Conservation (phyloP, 2,113 vertebrate genomes). For the Amia ocellicauda region DNA sequence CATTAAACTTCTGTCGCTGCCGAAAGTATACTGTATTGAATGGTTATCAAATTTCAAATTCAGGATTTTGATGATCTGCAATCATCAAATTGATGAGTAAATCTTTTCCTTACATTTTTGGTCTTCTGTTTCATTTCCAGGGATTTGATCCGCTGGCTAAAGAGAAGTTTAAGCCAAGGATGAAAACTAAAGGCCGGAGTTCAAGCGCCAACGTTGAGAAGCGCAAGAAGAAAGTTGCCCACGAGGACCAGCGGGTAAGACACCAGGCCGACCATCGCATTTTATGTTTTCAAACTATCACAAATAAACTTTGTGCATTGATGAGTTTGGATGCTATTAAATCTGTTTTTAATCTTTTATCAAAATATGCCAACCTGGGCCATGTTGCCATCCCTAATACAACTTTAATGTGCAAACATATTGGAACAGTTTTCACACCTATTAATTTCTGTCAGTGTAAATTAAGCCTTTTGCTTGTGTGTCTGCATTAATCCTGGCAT, state of each 20-base stretch:
- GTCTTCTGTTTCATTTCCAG: slow-evolving; percentile 44
- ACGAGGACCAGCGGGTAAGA: slow-evolving; percentile 73
- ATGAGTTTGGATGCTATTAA: background rate
- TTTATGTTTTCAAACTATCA: background rate
- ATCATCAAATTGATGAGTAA: too few species aligned
- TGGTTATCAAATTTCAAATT: too few species aligned
- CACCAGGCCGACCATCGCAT: rapidly evolving
- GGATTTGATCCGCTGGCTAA: slow-evolving; percentile 77
- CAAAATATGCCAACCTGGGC: slow-evolving; percentile 7
- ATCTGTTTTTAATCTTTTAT: too few species aligned
- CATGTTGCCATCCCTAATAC: background rate
- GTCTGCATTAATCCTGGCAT: too few species aligned
- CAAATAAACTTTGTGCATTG: background rate
- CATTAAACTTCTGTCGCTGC: too few species aligned
- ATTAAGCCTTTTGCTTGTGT: too few species aligned
- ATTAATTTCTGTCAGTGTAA: slow-evolving; percentile 7
- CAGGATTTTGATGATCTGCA: too few species aligned
- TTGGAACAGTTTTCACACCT: background rate
- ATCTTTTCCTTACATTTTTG: too few species aligned
- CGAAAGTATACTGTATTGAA: too few species aligned
- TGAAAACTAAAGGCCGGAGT: slow-evolving; percentile 75
- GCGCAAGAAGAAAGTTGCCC: slow-evolving; percentile 76
- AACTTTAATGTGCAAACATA: background rate
- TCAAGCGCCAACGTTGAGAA: slow-evolving; percentile 67
- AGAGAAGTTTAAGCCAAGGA: slow-evolving; percentile 68